Evolutionary conservation across 2,113 vertebrate species (phyloP), one percentile per base, ranked within the genome.

Genomic region (Athene cunicularia): DNA sequence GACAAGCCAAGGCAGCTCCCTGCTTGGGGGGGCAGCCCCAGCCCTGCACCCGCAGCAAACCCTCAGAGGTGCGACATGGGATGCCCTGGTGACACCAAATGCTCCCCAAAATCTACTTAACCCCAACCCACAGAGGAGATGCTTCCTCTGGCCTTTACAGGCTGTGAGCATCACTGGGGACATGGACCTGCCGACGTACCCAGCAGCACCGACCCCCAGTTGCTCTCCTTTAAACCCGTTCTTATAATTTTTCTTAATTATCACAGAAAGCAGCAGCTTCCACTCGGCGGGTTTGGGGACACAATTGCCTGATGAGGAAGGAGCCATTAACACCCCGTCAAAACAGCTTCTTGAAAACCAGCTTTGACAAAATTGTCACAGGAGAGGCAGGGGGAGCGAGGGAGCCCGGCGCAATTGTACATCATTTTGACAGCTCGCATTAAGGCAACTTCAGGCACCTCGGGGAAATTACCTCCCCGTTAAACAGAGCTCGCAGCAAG

Each of bases 321-420:
- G 80, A 94, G 86, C 94, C 96, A 94, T 96, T 97, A 97, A 88
- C 95, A 96, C 77, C 83, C 90, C 97, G 37, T 97, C 97, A 95
- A 96, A 98, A 97, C 97, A 97, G 96, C 96, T 95, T 89, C 95
- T 96, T 97, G 74, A 9, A 96, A 97, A 97, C 75, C 26, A 92
- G 97, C 96, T 97, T 83, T 97, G 98, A 98, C 97, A 97, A 98
- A 98, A 98, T 83, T 93, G 94, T 97, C 98, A 97, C 96, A 45
- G 37, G 97, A 95, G 96, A 97, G 94, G 97, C 91, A 91, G 96
- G 93, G 94, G 97, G 95, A 97, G 85, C 80, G 95, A 96, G 95
- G 97, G 97, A 97, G 89, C 97, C 76, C 3, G 4, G 90, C 67
- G 43, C 84, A 45, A 82, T 33, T 95, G 86, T 96, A 94, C 95